phyloP scores from a whole-genome alignment of 2,888 invertebrate genomes.

The Ligdia adustata region DNA sequence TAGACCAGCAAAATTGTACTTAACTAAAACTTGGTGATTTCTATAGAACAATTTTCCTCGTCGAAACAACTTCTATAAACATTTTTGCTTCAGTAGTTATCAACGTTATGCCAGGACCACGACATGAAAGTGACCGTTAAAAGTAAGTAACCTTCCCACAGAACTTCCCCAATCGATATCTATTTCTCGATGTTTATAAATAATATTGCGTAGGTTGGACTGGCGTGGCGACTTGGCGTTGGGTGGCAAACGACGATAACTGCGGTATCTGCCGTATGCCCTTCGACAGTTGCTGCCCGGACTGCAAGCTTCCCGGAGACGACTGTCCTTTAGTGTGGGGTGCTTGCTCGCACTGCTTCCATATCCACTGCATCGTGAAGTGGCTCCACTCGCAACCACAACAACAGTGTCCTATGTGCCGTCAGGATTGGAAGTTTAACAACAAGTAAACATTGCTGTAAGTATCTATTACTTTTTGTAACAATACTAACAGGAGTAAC shows the following conservation, averaged over 20 bases:
- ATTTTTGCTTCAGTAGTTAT: too few relatives aligned
- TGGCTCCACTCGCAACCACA: slow-evolving; percentile 98
- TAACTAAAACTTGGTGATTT: too few relatives aligned
- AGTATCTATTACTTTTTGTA: too few relatives aligned
- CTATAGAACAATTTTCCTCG: too few relatives aligned
- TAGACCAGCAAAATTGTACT: too few relatives aligned
- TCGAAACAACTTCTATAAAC: too few relatives aligned
- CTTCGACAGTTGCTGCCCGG: slow-evolving; percentile 99
- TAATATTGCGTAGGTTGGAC: slow-evolving; percentile 89
- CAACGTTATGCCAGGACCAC: slow-evolving; percentile 36
- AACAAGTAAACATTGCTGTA: slow-evolving; percentile 79
- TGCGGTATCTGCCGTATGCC: slow-evolving; percentile 99
- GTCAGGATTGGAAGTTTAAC: slow-evolving; percentile 99
- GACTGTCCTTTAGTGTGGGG: slow-evolving; percentile 99
- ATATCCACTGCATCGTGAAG: slow-evolving; percentile 99
- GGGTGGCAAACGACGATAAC: slow-evolving; percentile 99
- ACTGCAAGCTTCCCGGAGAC: slow-evolving; percentile 98
- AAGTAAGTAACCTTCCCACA: slow-evolving; percentile 69
- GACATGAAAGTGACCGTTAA: slow-evolving; percentile 86
- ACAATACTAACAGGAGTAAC: too few relatives aligned
- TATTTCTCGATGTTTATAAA: slow-evolving; percentile 13
- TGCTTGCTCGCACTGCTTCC: slow-evolving; percentile 99
- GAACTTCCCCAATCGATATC: slow-evolving; percentile 1
- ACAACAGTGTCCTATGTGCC: slow-evolving; percentile 97
- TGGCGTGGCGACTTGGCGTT: slow-evolving; percentile 98